Evolutionary conservation across 1,140 invertebrate genomes (phyloP).

Genomic region (Drosophila sucinea): DNA sequence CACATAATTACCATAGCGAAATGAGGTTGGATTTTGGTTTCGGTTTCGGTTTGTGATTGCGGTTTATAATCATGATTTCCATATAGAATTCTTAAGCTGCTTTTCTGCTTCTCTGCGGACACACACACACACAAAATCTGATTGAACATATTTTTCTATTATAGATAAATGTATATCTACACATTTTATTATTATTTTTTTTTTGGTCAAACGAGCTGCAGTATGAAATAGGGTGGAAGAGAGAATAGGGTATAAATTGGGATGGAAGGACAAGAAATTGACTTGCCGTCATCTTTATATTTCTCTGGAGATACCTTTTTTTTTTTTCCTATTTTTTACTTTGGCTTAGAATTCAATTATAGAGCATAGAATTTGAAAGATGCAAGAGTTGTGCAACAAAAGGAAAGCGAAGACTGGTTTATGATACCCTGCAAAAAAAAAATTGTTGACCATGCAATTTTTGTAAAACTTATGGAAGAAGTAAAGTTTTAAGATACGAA

Average conservation of each 20-base stretch:
- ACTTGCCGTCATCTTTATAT: constrained; percentile 49
- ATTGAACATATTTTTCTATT: constrained; percentile 66
- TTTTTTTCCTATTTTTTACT: constrained; percentile 21
- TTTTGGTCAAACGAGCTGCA: constrained; percentile 20
- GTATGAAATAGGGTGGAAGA: background rate
- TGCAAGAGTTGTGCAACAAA: constrained; percentile 38
- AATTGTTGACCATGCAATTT: background rate
- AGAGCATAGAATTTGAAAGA: constrained; percentile 47
- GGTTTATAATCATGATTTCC: constrained; percentile 37
- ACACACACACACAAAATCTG: constrained; percentile 46
- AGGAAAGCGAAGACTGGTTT: background rate
- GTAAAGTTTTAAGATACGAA: background rate
- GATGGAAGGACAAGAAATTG: constrained; percentile 21
- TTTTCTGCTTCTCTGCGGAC: constrained; percentile 48
- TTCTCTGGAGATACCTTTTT: constrained; percentile 64
- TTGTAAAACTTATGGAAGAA: background rate
- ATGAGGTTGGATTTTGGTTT: constrained; percentile 15
- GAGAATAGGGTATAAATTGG: constrained; percentile 15
- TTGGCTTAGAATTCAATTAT: constrained; percentile 79
- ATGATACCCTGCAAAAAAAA: constrained; percentile 17
- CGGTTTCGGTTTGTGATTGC: constrained; percentile 21
- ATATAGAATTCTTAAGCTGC: constrained; percentile 53
- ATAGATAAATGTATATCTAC: constrained; percentile 31
- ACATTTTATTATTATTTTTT: constrained; percentile 57
- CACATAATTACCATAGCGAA: constrained; percentile 45